Percentiles rank a stretch among this genome's conserved stretches.
These are phyloP conservation scores for Monopis laevigella DNA, from an alignment of 2,888 invertebrate genomes.

Conservation along the genomic window DNA sequence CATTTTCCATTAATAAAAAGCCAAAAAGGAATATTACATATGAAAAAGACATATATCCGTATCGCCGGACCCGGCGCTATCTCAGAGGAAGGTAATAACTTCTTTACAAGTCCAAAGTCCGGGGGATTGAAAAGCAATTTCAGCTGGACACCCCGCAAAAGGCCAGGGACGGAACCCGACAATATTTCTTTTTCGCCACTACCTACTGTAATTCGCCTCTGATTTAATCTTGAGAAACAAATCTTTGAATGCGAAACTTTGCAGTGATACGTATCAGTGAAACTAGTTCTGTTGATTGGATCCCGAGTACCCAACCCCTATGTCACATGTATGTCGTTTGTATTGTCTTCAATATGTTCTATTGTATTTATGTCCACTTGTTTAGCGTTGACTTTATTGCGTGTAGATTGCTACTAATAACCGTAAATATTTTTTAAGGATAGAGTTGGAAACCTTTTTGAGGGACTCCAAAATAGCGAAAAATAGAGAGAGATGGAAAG, in stretches of 20 bases:
- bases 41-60: slow-evolving; percentile 68
- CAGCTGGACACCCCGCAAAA: slow-evolving; percentile 65
- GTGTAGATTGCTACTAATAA: too few relatives aligned
- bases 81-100: slow-evolving; percentile 69
- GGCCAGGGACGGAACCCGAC: slow-evolving; percentile 54
- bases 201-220: slow-evolving; percentile 66
- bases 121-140: slow-evolving; percentile 71
- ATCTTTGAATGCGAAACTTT: slow-evolving; percentile 67
- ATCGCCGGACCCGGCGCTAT: slow-evolving; percentile 66
- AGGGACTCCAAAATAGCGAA: too few relatives aligned
- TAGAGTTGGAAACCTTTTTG: too few relatives aligned
- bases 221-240: slow-evolving; percentile 68
- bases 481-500: too few relatives aligned
- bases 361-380: too few relatives aligned
- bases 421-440: too few relatives aligned
- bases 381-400: too few relatives aligned
- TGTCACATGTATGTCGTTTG: not conserved
- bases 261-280: slow-evolving; percentile 63
- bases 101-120: slow-evolving; percentile 71
- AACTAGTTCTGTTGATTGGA: slow-evolving; percentile 64
- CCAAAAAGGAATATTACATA: slow-evolving; percentile 69
- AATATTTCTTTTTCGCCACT: slow-evolving; percentile 65
- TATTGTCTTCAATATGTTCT: too few relatives aligned
- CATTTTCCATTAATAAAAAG: slow-evolving; percentile 70
- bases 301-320: slow-evolving; percentile 42